These are phyloP conservation scores for Copidosoma aretas DNA, from an alignment of 2,888 invertebrate species.

Conservation along the genomic window DNA sequence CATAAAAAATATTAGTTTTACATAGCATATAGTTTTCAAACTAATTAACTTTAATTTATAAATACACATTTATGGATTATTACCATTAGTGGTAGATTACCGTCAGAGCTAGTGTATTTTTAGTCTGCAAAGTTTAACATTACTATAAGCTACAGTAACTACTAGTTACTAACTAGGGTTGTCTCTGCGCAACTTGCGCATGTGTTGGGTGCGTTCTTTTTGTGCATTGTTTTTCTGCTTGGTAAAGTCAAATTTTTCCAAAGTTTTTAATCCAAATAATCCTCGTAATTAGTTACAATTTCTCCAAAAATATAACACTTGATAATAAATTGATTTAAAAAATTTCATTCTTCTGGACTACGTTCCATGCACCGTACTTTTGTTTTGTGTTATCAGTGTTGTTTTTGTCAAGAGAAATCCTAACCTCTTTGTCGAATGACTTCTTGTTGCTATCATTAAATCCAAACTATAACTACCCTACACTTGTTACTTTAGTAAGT, in stretches of 20 bases:
- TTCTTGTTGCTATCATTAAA: slow-evolving; percentile 6
- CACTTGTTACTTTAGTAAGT: not conserved
- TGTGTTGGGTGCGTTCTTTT: slow-evolving; percentile 7
- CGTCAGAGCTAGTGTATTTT: too few relatives aligned
- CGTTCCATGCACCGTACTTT: slow-evolving; percentile 4
- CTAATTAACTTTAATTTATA: too few relatives aligned
- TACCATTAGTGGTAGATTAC: too few relatives aligned
- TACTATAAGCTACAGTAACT: not conserved
- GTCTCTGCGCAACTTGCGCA: too few relatives aligned
- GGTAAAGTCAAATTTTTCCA: slow-evolving; percentile 27
- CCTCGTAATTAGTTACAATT: slow-evolving; percentile 20
- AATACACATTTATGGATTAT: too few relatives aligned
- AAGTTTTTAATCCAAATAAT: slow-evolving; percentile 34
- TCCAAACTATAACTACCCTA: not conserved
- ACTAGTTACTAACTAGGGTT: too few relatives aligned
- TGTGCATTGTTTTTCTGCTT: slow-evolving; percentile 20
- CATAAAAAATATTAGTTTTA: too few relatives aligned
- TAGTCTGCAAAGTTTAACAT: too few relatives aligned
- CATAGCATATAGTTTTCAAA: too few relatives aligned
- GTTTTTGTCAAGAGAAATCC: slow-evolving; percentile 5
- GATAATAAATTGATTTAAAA: not conserved
- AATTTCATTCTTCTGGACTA: too few relatives aligned
- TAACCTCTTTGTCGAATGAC: slow-evolving; percentile 35
- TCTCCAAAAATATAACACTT: not conserved
- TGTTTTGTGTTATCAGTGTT: not conserved